phyloP scores from a whole-genome alignment of 2,888 invertebrate species.

The Caenorhabditis wallacei region DNA sequence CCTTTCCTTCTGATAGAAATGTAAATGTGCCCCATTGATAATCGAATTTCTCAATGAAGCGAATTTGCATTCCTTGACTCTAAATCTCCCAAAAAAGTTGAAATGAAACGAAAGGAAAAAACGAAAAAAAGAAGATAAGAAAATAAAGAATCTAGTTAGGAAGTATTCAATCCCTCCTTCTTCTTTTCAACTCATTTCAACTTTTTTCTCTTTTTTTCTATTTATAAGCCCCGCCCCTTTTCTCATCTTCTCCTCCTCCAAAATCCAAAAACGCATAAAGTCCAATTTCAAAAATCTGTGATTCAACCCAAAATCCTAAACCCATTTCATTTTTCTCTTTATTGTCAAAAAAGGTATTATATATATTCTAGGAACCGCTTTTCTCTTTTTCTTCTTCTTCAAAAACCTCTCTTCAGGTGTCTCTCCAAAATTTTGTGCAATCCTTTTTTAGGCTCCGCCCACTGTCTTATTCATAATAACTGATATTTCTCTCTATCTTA shows the following conservation, averaged over 20 bases:
- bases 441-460: slow-evolving; percentile 4
- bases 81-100: slow-evolving; percentile 5
- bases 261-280: slow-evolving; percentile 26
- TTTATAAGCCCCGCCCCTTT: slow-evolving; percentile 11
- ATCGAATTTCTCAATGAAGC: background rate
- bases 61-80: background rate
- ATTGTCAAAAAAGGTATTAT: slow-evolving; percentile 32
- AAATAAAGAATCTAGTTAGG: slow-evolving; percentile 49
- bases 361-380: slow-evolving; percentile 54
- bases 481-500: background rate
- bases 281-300: slow-evolving; percentile 54
- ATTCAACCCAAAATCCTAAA: slow-evolving; percentile 15
- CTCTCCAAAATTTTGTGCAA: slow-evolving; percentile 41
- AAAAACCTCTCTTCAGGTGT: slow-evolving; percentile 35
- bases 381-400: slow-evolving; percentile 6
- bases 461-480: slow-evolving; percentile 16
- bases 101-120: background rate
- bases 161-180: slow-evolving; percentile 40
- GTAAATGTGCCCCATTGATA: background rate
- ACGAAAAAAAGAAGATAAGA: background rate
- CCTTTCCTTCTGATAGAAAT: background rate
- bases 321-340: slow-evolving; percentile 21
- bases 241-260: background rate
- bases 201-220: slow-evolving; percentile 13
- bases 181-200: slow-evolving; percentile 15